A percentile compares a stretch with the other conserved stretches of the same genome.
Evolutionary conservation across 2,113 vertebrate genomes (phyloP).

Genomic region (Ptilorrhoa leucosticta): DNA sequence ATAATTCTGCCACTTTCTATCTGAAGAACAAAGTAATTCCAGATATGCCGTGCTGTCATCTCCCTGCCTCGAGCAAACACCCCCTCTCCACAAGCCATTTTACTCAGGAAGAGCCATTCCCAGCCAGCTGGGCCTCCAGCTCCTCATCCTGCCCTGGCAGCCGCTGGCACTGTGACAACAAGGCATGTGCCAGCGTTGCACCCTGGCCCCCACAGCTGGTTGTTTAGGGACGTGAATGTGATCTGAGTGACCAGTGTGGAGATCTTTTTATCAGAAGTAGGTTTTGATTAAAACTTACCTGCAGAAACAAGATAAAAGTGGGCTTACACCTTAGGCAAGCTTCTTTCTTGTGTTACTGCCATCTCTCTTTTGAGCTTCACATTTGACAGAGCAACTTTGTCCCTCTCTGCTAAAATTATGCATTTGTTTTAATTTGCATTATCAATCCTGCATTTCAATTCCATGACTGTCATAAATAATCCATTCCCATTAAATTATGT

Average conservation of each 20-base stretch:
- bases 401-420: background rate
- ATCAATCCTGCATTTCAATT: background rate
- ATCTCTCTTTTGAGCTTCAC: background rate
- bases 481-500: background rate
- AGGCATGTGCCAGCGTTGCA: fast-evolving
- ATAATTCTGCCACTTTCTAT: background rate
- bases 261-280: background rate
- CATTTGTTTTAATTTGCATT: background rate
- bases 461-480: background rate
- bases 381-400: background rate
- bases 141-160: background rate
- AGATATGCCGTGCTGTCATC: background rate
- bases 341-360: background rate
- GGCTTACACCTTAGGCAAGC: background rate
- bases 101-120: background rate
- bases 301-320: background rate
- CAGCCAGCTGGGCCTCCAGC: fast-evolving
- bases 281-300: background rate
- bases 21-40: background rate
- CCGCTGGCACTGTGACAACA: fast-evolving
- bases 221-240: background rate
- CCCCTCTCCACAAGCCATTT: background rate
- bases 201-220: fast-evolving
- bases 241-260: background rate
- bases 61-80: background rate